Conservation (phyloP, 2,888 invertebrate species). For the Eugnorisma glareosa region DNA sequence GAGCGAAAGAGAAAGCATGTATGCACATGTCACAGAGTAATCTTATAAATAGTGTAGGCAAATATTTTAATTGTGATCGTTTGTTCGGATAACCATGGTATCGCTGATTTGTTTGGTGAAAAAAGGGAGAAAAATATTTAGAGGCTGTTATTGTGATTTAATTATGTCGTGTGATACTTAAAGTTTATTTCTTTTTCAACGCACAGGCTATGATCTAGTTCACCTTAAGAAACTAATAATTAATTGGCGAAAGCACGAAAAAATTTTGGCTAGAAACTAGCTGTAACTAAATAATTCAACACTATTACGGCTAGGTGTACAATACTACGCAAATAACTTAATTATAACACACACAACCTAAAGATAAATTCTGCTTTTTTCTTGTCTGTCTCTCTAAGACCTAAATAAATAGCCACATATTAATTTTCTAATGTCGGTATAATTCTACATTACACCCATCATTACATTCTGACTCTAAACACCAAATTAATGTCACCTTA, state of each 20-base stretch:
- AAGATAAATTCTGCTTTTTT: neutral
- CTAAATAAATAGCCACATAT: slow-evolving; percentile 27
- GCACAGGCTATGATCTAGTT: neutral
- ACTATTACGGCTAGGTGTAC: neutral
- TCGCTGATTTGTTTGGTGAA: slow-evolving; percentile 6
- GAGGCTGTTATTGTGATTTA: neutral
- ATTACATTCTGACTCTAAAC: slow-evolving; percentile 58
- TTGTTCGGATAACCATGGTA: slow-evolving; percentile 20
- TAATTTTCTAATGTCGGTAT: slow-evolving; percentile 33
- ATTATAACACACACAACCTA: neutral
- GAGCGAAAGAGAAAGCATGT: slow-evolving; percentile 53
- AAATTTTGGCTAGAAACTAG: neutral
- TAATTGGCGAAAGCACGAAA: neutral
- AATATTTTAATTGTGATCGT: slow-evolving; percentile 56
- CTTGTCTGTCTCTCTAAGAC: neutral
- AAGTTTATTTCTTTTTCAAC: slow-evolving; percentile 26
- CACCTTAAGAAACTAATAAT: neutral
- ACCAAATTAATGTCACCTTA: slow-evolving; percentile 60
- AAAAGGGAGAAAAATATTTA: neutral
- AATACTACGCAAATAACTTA: neutral
- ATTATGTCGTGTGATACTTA: neutral
- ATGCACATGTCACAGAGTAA: slow-evolving; percentile 70
- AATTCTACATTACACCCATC: slow-evolving; percentile 47
- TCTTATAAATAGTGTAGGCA: slow-evolving; percentile 51
- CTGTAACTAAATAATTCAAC: neutral